A percentile compares a stretch with the other conserved stretches of the same genome.
These are phyloP conservation scores for Phocoena sinus DNA, from an alignment of 2,113 vertebrate species.

Conservation along the genomic window DNA sequence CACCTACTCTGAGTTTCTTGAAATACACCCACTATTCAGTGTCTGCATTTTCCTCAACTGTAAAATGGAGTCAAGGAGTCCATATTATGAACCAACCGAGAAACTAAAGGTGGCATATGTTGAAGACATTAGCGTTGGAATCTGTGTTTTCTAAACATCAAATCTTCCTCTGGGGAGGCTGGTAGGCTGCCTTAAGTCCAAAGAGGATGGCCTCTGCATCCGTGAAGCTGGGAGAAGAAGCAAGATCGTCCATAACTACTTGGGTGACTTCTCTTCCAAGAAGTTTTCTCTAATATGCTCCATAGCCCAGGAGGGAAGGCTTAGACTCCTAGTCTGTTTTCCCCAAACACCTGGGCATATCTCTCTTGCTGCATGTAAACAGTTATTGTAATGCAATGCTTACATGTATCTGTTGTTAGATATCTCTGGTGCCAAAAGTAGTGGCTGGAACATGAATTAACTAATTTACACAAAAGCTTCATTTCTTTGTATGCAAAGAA, in stretches of 20 bases:
- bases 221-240: not conserved
- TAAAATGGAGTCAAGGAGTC: not conserved
- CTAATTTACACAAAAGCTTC: not conserved
- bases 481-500: constrained; percentile 8
- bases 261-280: not conserved
- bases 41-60: not conserved
- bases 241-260: not conserved
- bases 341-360: not conserved
- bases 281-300: not conserved
- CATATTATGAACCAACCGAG: not conserved
- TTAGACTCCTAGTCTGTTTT: not conserved
- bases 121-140: not conserved
- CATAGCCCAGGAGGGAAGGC: not conserved
- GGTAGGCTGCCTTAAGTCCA: not conserved
- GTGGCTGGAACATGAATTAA: not conserved
- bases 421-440: not conserved
- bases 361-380: not conserved
- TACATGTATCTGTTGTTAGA: not conserved
- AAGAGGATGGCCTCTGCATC: not conserved
- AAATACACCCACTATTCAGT: not conserved
- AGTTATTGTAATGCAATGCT: not conserved
- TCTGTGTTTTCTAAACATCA: not conserved
- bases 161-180: not conserved
- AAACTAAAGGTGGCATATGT: not conserved
- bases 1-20: not conserved